Conservation (phyloP, 2,113 vertebrate species). For the Phaetusa simplex region DNA sequence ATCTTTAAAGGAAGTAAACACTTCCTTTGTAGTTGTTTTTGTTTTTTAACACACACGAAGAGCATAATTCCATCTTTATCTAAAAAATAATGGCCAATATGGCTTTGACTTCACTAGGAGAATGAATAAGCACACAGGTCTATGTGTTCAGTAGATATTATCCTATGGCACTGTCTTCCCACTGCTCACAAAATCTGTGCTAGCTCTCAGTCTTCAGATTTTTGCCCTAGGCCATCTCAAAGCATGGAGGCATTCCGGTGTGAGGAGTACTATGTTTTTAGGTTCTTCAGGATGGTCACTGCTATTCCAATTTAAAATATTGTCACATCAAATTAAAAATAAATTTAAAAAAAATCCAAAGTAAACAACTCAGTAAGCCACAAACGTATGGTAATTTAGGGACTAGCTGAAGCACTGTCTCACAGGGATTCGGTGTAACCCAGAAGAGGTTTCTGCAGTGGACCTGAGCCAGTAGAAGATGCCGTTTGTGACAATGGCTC, state of each 20-base stretch:
- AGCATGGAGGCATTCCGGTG: neutral
- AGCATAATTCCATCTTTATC: neutral
- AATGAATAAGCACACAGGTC: neutral
- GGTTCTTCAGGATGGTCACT: neutral
- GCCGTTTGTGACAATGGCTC: fast-evolving
- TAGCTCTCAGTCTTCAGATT: neutral
- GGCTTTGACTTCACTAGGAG: neutral
- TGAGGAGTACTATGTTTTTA: neutral
- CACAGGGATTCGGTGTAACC: neutral
- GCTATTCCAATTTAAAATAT: neutral
- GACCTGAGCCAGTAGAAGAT: too few relatives aligned
- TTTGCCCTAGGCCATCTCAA: neutral
- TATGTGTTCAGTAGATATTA: neutral
- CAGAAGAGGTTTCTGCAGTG: neutral
- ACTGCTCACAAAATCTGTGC: neutral
- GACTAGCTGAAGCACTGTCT: neutral
- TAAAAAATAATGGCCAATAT: neutral
- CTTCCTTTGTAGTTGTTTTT: neutral
- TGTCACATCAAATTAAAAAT: neutral
- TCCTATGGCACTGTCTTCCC: neutral
- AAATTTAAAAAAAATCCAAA: neutral
- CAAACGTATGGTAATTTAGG: neutral
- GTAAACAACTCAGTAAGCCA: neutral
- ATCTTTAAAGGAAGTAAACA: neutral
- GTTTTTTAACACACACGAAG: neutral